Conservation (phyloP, 1,140 invertebrate genomes). For the Leptopilina clavipes region DNA sequence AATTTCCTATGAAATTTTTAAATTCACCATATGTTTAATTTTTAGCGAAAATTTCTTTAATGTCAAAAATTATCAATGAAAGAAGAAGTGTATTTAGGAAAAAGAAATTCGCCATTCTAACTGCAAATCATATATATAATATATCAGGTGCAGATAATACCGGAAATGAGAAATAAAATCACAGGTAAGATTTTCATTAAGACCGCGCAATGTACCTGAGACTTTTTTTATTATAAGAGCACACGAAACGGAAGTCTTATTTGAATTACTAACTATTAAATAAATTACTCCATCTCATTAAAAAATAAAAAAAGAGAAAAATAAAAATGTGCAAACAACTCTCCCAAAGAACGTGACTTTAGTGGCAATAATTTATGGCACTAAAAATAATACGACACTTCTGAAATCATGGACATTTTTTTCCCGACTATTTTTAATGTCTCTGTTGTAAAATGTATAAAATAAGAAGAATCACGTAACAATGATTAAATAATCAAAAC, state of each 20-base stretch:
- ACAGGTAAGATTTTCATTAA: conserved; percentile 9
- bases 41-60: no score
- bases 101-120: background rate
- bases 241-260: conserved; percentile 18
- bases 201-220: background rate
- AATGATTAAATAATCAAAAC: conserved; percentile 15
- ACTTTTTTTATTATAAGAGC: background rate
- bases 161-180: conserved; percentile 11
- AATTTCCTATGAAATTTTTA: no score
- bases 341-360: background rate
- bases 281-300: background rate
- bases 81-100: no score
- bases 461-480: conserved; percentile 9
- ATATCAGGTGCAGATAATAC: background rate
- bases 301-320: background rate
- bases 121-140: background rate
- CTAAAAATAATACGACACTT: background rate
- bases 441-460: background rate
- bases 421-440: background rate
- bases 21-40: no score
- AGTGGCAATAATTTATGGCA: conserved; percentile 1
- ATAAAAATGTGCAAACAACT: conserved; percentile 17
- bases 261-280: background rate
- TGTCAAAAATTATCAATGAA: no score
- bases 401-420: background rate